phyloP scores from a whole-genome alignment of 1,140 invertebrate genomes.

The Drosophila lacteicornis region DNA sequence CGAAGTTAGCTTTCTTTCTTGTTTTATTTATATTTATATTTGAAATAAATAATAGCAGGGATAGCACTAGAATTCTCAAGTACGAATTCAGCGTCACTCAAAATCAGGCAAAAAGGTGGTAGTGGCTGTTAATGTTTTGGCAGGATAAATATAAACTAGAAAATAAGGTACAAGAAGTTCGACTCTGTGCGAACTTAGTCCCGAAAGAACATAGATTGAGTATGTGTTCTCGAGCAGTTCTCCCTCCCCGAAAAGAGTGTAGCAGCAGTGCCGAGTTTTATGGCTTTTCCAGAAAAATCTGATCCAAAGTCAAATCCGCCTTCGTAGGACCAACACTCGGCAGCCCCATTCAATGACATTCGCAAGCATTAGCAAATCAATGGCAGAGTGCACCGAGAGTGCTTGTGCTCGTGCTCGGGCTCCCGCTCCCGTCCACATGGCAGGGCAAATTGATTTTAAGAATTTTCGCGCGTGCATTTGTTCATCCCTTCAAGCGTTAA shows the following conservation, averaged over 20 bases:
- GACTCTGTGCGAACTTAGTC: neutral
- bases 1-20: too few relatives aligned
- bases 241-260: too few relatives aligned
- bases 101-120: too few relatives aligned
- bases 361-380: slow-evolving; percentile 55
- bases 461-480: slow-evolving; percentile 79
- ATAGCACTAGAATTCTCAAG: too few relatives aligned
- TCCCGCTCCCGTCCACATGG: slow-evolving; percentile 25
- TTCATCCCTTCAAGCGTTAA: slow-evolving; percentile 78
- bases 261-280: slow-evolving; percentile 22
- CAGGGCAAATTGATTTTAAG: slow-evolving; percentile 76
- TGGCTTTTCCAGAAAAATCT: slow-evolving; percentile 31
- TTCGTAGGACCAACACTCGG: neutral
- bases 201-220: slow-evolving; percentile 1
- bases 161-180: neutral
- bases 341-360: slow-evolving; percentile 61
- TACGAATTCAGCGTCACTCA: too few relatives aligned
- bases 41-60: too few relatives aligned
- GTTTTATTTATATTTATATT: too few relatives aligned
- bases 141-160: too few relatives aligned
- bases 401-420: too few relatives aligned
- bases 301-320: slow-evolving; percentile 30
- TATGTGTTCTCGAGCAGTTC: neutral
- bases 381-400: slow-evolving; percentile 14
- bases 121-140: too few relatives aligned